These are phyloP conservation scores for Cephus sareptanus DNA, from an alignment of 2,888 invertebrate genomes.

Conservation along the genomic window DNA sequence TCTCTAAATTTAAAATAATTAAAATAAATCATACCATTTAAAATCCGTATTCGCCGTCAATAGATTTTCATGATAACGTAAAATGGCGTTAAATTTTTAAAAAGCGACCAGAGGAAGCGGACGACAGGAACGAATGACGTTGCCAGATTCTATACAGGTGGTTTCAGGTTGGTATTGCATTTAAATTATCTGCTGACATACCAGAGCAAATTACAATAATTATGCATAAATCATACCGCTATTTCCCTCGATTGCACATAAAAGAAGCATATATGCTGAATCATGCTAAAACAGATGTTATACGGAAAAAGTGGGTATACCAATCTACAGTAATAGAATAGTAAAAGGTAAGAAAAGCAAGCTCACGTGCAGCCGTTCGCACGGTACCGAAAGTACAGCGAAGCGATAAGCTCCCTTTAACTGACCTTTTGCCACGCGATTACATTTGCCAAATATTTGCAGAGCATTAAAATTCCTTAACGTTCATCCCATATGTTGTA, in stretches of 20 bases:
- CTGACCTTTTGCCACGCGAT: slow-evolving; percentile 16
- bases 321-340: not conserved
- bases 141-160: not conserved
- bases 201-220: not conserved
- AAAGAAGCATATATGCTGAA: slow-evolving; percentile 1
- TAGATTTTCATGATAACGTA: not conserved
- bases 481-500: not conserved
- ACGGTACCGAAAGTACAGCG: slow-evolving; percentile 9
- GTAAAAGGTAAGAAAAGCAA: not conserved
- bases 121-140: not conserved
- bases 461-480: not conserved
- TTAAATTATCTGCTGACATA: not conserved
- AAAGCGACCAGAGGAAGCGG: not conserved
- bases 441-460: not conserved
- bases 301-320: not conserved
- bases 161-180: not conserved
- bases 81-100: not conserved
- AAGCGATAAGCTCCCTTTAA: slow-evolving; percentile 19
- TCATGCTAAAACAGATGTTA: not conserved
- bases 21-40: not conserved
- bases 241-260: slow-evolving; percentile 15
- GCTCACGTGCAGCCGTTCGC: slow-evolving; percentile 23
- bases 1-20: not conserved
- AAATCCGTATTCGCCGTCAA: not conserved
- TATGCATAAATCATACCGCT: not conserved